phyloP scores from a whole-genome alignment of 2,888 invertebrate genomes.

The Biston stratarius region DNA sequence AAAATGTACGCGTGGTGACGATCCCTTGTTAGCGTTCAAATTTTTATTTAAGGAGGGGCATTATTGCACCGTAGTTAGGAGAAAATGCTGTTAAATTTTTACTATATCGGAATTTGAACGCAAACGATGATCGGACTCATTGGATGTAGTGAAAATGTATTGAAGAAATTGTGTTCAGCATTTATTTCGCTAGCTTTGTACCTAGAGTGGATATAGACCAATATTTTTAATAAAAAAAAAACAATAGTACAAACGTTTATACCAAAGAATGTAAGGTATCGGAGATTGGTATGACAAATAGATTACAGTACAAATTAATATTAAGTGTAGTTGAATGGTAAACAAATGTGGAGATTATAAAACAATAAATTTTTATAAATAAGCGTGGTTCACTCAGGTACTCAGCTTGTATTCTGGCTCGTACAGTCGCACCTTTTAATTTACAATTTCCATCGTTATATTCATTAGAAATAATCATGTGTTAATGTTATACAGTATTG shows the following conservation, averaged over 20 bases:
- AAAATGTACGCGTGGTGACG: conserved; percentile 80
- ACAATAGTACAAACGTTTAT: conserved; percentile 77
- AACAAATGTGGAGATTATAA: conserved; percentile 59
- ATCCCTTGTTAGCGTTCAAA: conserved; percentile 57
- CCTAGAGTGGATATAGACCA: conserved; percentile 65
- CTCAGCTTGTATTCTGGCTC: conserved; percentile 69
- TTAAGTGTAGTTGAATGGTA: conserved; percentile 72
- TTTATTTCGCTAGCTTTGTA: conserved; percentile 75
- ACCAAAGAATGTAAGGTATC: conserved; percentile 69
- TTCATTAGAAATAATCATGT: neutral
- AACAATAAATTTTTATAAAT: conserved; percentile 54
- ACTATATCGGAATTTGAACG: conserved; percentile 66
- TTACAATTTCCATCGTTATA: conserved; percentile 11
- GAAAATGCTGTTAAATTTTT: conserved; percentile 68
- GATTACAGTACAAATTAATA: conserved; percentile 82
- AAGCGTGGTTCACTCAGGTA: conserved; percentile 70
- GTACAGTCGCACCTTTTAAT: conserved; percentile 76
- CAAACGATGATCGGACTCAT: conserved; percentile 57
- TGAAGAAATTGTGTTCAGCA: conserved; percentile 73
- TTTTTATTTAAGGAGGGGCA: conserved; percentile 65
- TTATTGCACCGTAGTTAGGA: conserved; percentile 65
- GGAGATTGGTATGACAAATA: conserved; percentile 74
- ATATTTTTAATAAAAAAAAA: conserved; percentile 38
- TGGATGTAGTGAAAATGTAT: conserved; percentile 81
- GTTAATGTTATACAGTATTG: neutral